Conservation (phyloP, 2,113 vertebrate genomes). For the Paraplagusia blochii region DNA sequence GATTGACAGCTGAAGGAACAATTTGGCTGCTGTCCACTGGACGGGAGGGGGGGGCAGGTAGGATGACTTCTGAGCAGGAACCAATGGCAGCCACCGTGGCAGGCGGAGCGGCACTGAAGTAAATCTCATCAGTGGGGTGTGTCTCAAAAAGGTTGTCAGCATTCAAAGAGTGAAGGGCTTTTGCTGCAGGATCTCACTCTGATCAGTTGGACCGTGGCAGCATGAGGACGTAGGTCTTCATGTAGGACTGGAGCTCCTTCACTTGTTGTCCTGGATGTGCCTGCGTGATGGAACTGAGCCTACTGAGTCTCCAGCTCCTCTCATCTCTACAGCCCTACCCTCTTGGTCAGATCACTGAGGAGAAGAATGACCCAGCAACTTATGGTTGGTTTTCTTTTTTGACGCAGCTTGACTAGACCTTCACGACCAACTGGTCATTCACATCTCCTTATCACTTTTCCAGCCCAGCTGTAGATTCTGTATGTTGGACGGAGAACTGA, state of each 20-base stretch:
- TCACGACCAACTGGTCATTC: conserved; percentile 70
- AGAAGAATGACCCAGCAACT: conserved; percentile 1
- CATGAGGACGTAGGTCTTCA: conserved; percentile 20
- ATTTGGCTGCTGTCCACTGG: conserved; percentile 53
- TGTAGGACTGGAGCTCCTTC: conserved; percentile 16
- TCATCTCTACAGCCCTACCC: background rate
- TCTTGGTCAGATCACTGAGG: conserved; percentile 2
- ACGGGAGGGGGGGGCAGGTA: conserved; percentile 65
- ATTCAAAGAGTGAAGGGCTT: conserved; percentile 55
- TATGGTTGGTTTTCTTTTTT: conserved; percentile 8
- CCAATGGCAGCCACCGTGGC: conserved; percentile 63
- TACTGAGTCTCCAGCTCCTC: conserved; percentile 14
- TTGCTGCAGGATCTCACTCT: conserved; percentile 26
- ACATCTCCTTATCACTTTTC: conserved; percentile 99
- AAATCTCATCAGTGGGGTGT: conserved; percentile 81
- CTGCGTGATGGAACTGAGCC: conserved; percentile 17
- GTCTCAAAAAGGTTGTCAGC: conserved; percentile 72
- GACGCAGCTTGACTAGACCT: background rate
- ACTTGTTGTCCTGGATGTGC: background rate
- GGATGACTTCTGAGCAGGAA: conserved; percentile 38
- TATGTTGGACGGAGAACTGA: conserved; percentile 99
- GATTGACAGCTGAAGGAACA: conserved; percentile 64
- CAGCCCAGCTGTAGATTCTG: conserved; percentile 90
- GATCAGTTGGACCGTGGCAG: conserved; percentile 27
- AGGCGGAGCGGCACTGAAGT: conserved; percentile 76